Percentiles rank a stretch among this genome's conserved stretches.
phyloP scores from a whole-genome alignment of 2,888 invertebrate species.

The Agrotis ipsilon region DNA sequence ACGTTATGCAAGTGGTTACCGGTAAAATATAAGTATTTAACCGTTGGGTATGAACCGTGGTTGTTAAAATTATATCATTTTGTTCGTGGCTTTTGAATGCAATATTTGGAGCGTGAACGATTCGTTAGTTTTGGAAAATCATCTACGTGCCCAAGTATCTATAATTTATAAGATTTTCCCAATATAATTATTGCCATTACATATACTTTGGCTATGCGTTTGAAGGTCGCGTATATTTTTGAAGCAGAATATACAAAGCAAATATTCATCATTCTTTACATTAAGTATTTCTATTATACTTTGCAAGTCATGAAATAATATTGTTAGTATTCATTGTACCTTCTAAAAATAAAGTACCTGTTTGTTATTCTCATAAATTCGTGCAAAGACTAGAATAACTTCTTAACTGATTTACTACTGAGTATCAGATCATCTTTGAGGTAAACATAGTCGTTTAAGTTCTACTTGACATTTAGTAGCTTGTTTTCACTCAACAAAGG shows the following conservation, averaged over 20 bases:
- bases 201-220: neutral
- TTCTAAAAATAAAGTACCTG: constrained; percentile 16
- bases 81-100: constrained; percentile 64
- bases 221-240: neutral
- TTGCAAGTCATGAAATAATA: constrained; percentile 3
- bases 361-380: constrained; percentile 33
- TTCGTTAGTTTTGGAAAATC: constrained; percentile 60
- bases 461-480: constrained; percentile 26
- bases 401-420: constrained; percentile 29
- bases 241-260: neutral
- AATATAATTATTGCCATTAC: neutral
- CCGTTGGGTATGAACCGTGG: constrained; percentile 64
- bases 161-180: neutral
- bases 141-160: constrained; percentile 10
- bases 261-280: neutral
- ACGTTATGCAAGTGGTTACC: constrained; percentile 58
- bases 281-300: constrained; percentile 13
- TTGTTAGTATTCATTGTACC: neutral
- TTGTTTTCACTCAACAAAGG: constrained; percentile 32
- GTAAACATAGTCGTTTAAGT: constrained; percentile 37
- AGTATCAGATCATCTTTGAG: constrained; percentile 30
- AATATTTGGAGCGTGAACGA: constrained; percentile 72
- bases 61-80: constrained; percentile 68
- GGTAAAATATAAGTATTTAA: constrained; percentile 59
- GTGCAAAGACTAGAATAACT: constrained; percentile 36